These are phyloP conservation scores for Propithecus deckenii DNA, from an alignment of 2,797 vertebrate species.

Conservation along the genomic window DNA sequence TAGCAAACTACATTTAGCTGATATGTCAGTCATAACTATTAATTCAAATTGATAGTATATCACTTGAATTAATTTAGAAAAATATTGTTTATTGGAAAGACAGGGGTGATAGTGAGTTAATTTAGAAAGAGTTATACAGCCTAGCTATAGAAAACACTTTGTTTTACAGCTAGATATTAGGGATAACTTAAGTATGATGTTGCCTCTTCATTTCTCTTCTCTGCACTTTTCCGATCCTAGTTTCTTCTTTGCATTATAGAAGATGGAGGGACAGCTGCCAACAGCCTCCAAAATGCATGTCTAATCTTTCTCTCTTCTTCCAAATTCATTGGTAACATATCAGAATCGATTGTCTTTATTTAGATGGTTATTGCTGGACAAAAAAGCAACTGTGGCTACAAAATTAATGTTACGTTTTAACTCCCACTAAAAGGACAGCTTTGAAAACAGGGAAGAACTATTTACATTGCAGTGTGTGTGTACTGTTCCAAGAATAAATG, in stretches of 20 bases:
- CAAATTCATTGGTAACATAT: not conserved
- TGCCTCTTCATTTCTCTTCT: not conserved
- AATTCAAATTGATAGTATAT: not conserved
- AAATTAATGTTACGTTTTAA: not conserved
- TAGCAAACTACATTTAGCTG: not conserved
- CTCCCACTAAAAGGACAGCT: not conserved
- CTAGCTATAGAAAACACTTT: not conserved
- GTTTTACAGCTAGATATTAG: not conserved
- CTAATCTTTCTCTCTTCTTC: not conserved
- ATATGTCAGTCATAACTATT: not conserved
- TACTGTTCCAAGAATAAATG: not conserved
- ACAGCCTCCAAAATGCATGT: not conserved
- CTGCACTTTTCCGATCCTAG: not conserved
- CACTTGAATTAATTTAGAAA: not conserved
- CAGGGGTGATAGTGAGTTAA: not conserved
- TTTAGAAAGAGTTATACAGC: not conserved
- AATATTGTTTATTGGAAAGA: not conserved
- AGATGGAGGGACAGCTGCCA: not conserved
- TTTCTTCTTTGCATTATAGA: not conserved
- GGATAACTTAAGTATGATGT: not conserved
- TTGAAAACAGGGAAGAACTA: not conserved
- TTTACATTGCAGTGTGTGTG: not conserved
- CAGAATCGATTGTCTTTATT: not conserved
- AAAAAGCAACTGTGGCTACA: not conserved
- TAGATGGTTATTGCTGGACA: not conserved